Percentiles rank a stretch among this genome's conserved stretches.
phyloP scores from a whole-genome alignment of 92 coral and sea anemone species.

The Phymanthus crucifer region DNA sequence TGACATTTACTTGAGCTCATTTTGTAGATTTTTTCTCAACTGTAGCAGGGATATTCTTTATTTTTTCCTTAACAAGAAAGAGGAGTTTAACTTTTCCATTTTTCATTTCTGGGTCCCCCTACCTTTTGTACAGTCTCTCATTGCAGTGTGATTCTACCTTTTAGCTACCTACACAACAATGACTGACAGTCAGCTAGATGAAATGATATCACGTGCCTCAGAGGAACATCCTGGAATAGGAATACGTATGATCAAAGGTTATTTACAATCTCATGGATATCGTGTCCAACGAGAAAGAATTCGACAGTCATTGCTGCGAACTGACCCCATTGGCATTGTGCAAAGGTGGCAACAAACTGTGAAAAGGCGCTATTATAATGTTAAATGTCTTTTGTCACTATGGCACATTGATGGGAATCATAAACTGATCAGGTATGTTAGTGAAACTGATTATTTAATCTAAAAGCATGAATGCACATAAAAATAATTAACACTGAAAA shows the following conservation, averaged over 20 bases:
- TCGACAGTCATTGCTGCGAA: constrained; percentile 56
- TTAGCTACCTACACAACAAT: constrained; percentile 53
- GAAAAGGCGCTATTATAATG: constrained; percentile 47
- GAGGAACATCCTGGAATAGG: constrained; percentile 56
- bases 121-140: not conserved
- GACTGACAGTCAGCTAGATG: constrained; percentile 50
- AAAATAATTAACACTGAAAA: not conserved
- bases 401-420: no score
- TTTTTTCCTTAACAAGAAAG: no score
- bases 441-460: not conserved
- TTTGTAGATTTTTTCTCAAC: no score
- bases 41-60: no score
- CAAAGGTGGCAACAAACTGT: constrained; percentile 59
- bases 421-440: constrained; percentile 63
- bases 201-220: constrained; percentile 3
- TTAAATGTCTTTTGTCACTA: constrained; percentile 45
- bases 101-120: not conserved
- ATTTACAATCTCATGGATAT: constrained; percentile 54
- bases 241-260: constrained; percentile 56
- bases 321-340: constrained; percentile 63
- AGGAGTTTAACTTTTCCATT: no score
- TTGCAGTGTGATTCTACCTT: constrained; percentile 4
- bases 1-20: not conserved
- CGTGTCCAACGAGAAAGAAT: constrained; percentile 59
- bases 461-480: not conserved